phyloP scores from a whole-genome alignment of 2,888 invertebrate species.

The Halictus ligatus region DNA sequence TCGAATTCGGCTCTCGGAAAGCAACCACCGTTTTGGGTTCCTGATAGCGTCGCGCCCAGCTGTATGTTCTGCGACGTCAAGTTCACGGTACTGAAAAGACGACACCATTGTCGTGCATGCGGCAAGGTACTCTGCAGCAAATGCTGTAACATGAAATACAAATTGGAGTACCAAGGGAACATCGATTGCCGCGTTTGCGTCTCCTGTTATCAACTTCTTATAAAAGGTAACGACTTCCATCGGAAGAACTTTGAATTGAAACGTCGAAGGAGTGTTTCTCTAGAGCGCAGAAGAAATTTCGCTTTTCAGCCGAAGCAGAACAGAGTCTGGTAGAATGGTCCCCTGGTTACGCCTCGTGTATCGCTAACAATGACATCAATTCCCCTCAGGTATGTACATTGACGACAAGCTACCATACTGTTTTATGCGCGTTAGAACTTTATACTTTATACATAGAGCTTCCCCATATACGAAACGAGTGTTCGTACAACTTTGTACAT shows the following conservation, averaged over 20 bases:
- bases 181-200: constrained; percentile 92
- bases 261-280: background rate
- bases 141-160: constrained; percentile 90
- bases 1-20: constrained; percentile 87
- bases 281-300: constrained; percentile 72
- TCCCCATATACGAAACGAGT: constrained; percentile 4
- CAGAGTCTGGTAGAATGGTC: constrained; percentile 78
- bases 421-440: constrained; percentile 6
- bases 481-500: constrained; percentile 16
- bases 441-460: constrained; percentile 6
- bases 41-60: constrained; percentile 91
- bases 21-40: constrained; percentile 94
- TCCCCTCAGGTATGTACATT: constrained; percentile 82
- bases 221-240: constrained; percentile 81
- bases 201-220: constrained; percentile 88
- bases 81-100: constrained; percentile 92
- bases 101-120: constrained; percentile 95
- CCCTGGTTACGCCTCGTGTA: constrained; percentile 70
- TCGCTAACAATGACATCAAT: constrained; percentile 74
- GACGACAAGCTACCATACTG: background rate
- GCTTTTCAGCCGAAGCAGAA: constrained; percentile 77
- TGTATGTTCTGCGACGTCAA: constrained; percentile 93
- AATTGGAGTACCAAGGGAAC: constrained; percentile 90
- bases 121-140: constrained; percentile 92
- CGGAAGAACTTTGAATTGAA: background rate